A percentile compares a stretch with the other conserved stretches of the same genome.
These are phyloP conservation scores for Colius striatus DNA, from an alignment of 2,113 vertebrate genomes.

Conservation along the genomic window DNA sequence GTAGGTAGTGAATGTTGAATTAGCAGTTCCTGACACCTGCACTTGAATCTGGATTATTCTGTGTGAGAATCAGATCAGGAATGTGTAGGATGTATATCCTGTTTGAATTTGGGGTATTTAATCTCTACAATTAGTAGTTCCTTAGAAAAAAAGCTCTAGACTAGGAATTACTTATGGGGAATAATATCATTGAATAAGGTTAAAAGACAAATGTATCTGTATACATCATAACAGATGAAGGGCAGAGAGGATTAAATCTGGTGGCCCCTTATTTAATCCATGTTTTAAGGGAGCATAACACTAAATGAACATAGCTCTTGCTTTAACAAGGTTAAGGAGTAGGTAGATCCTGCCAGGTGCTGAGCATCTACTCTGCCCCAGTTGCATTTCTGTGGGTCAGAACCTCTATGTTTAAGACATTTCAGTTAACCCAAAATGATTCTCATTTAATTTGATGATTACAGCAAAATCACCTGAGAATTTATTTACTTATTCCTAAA, in stretches of 20 bases:
- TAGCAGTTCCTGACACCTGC: background rate
- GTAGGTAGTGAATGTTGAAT: background rate
- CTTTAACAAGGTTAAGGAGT: background rate
- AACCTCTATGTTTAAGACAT: background rate
- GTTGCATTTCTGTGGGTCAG: background rate
- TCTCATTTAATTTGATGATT: background rate
- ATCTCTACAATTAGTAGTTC: background rate
- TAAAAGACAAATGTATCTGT: background rate
- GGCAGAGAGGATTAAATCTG: background rate
- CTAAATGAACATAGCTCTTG: background rate
- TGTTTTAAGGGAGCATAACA: background rate
- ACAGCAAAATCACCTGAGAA: background rate
- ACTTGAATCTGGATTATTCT: background rate
- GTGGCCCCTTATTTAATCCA: background rate
- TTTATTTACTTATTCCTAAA: slow-evolving; percentile 18
- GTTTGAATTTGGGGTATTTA: background rate
- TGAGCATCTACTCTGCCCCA: background rate
- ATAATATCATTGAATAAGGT: background rate
- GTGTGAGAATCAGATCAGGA: background rate
- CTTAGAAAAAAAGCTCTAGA: background rate
- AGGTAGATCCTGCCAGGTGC: background rate
- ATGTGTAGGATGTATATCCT: background rate
- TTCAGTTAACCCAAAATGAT: background rate
- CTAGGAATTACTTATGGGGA: background rate
- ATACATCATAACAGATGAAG: background rate